Evolutionary conservation across 2,113 vertebrate species (phyloP).

Genomic region (Percopsis transmontana): DNA sequence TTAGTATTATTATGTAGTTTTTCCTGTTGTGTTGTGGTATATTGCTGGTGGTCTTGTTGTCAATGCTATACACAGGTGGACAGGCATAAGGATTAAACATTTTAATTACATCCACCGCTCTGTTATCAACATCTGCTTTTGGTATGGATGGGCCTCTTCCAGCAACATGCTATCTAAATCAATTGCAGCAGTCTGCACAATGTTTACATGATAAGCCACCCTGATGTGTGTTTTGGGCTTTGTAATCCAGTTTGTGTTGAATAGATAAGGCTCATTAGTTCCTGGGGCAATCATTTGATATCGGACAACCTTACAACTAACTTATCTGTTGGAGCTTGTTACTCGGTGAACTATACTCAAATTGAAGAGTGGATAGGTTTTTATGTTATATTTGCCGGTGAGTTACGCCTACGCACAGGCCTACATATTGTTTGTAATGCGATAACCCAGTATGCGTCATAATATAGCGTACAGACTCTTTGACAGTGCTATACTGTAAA

Average conservation of each 20-base stretch:
- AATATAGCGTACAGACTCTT: too few relatives aligned
- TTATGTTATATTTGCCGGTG: too few relatives aligned
- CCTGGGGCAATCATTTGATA: slow-evolving; percentile 42
- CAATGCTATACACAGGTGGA: slow-evolving; percentile 1
- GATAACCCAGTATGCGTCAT: too few relatives aligned
- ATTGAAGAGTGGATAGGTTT: not conserved
- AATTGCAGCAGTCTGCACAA: slow-evolving; percentile 51
- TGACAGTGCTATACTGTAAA: not conserved
- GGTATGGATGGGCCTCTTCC: slow-evolving; percentile 50
- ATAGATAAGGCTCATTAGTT: slow-evolving; percentile 60
- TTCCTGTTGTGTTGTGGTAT: too few relatives aligned
- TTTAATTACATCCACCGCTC: slow-evolving; percentile 71
- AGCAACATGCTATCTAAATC: slow-evolving; percentile 61
- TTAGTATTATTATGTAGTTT: too few relatives aligned
- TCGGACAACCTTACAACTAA: slow-evolving; percentile 22
- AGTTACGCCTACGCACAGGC: too few relatives aligned
- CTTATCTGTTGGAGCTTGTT: slow-evolving; percentile 17
- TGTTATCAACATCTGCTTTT: slow-evolving; percentile 58
- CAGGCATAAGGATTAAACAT: slow-evolving; percentile 59
- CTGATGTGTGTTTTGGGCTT: slow-evolving; percentile 49
- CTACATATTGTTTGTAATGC: too few relatives aligned
- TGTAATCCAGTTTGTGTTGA: slow-evolving; percentile 60
- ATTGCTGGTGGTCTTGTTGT: slow-evolving; percentile 4
- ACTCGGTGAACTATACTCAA: slow-evolving; percentile 15
- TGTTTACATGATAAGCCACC: slow-evolving; percentile 52